These are phyloP conservation scores for Sander vitreus DNA, from an alignment of 2,113 vertebrate species.

Conservation along the genomic window DNA sequence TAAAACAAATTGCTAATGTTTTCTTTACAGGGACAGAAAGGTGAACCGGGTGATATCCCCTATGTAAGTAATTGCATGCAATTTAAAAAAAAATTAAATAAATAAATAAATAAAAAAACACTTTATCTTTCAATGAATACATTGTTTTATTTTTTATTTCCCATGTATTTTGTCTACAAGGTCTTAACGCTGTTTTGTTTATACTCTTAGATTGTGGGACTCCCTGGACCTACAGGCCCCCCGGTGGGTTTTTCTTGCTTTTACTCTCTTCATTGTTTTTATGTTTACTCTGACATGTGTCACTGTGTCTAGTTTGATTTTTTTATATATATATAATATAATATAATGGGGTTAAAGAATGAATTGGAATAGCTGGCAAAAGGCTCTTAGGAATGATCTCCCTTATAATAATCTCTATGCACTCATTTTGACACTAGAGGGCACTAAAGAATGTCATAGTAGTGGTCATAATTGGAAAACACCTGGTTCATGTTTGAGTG, in stretches of 20 bases:
- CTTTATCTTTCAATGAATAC: too few relatives aligned
- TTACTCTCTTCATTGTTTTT: background rate
- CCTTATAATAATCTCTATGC: background rate
- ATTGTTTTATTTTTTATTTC: background rate
- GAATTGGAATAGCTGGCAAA: background rate
- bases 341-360: background rate
- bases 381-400: background rate
- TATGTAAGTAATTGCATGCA: conserved; percentile 86
- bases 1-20: background rate
- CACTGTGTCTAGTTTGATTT: background rate
- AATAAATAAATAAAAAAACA: too few relatives aligned
- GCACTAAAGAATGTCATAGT: background rate
- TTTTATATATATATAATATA: background rate
- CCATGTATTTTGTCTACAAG: background rate
- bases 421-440: conserved; percentile 31
- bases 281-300: background rate
- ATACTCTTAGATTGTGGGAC: conserved; percentile 88
- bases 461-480: background rate
- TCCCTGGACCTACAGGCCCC: conserved; percentile 88
- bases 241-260: conserved; percentile 78
- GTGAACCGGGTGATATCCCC: conserved; percentile 96
- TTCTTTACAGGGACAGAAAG: conserved; percentile 92
- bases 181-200: background rate
- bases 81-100: background rate
- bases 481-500: too few relatives aligned